phyloP scores from a whole-genome alignment of 2,113 vertebrate genomes.

The Caretta caretta region DNA sequence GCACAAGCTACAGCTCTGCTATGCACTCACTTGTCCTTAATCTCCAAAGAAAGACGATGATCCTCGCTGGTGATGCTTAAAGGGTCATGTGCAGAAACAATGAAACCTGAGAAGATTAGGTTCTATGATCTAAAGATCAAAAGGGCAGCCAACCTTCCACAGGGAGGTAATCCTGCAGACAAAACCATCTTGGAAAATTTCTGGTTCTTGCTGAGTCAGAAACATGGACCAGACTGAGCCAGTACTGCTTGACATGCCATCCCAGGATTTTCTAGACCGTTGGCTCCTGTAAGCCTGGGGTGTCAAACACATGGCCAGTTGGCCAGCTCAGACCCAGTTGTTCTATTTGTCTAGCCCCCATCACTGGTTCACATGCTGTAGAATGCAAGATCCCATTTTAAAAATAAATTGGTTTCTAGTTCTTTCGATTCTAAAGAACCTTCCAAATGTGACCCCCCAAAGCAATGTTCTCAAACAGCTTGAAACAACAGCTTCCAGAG shows the following conservation, averaged over 20 bases:
- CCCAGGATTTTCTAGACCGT: neutral
- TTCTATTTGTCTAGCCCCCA: neutral
- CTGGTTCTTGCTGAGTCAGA: neutral
- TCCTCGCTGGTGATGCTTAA: neutral
- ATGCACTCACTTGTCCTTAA: neutral
- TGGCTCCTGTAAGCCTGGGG: neutral
- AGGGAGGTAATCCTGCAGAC: neutral
- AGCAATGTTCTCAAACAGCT: neutral
- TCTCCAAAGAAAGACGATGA: neutral
- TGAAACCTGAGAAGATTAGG: neutral
- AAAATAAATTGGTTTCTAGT: neutral
- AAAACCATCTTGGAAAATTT: neutral
- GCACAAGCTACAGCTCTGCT: neutral
- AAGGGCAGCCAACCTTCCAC: neutral
- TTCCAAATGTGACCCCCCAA: neutral
- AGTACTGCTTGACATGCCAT: fast-evolving
- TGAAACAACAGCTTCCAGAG: neutral
- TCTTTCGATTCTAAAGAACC: neutral
- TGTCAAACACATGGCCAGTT: neutral
- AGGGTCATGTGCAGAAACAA: neutral
- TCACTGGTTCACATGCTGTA: neutral
- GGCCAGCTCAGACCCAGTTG: neutral
- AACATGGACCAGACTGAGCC: fast-evolving
- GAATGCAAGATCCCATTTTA: neutral
- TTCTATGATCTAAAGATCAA: neutral